These are phyloP conservation scores for Laothoe populi DNA, from an alignment of 2,888 invertebrate species.

Conservation along the genomic window DNA sequence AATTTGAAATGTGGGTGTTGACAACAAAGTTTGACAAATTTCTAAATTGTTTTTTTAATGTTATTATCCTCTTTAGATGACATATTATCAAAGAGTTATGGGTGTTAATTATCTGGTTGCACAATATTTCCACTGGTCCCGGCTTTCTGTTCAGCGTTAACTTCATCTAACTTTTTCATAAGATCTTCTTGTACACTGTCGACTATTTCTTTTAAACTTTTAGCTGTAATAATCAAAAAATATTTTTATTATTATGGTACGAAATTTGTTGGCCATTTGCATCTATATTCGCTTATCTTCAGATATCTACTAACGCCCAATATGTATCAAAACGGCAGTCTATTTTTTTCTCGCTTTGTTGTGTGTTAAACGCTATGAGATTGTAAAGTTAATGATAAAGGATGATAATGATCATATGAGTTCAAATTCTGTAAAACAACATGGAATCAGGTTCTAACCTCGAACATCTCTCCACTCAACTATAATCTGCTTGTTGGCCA, in stretches of 20 bases:
- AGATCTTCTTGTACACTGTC: conserved; percentile 78
- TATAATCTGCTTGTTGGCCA: too few species aligned
- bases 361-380: too few species aligned
- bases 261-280: too few species aligned
- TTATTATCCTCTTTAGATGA: neutral
- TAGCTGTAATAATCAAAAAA: conserved; percentile 56
- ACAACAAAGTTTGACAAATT: conserved; percentile 22
- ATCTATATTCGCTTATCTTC: too few species aligned
- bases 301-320: too few species aligned
- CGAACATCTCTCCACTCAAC: too few species aligned
- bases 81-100: neutral
- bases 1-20: conserved; percentile 20
- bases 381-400: too few species aligned
- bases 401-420: too few species aligned
- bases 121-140: conserved; percentile 32
- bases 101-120: conserved; percentile 29
- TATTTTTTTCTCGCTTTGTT: too few species aligned
- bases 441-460: too few species aligned
- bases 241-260: neutral
- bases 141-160: conserved; percentile 59
- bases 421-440: too few species aligned
- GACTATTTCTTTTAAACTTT: conserved; percentile 77
- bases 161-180: conserved; percentile 70
- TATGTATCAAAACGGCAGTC: neutral
- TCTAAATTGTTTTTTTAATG: conserved; percentile 24